Base-by-base conservation (phyloP, 2,888 invertebrate genomes). In the Zhengitettix transpicula region DNA sequence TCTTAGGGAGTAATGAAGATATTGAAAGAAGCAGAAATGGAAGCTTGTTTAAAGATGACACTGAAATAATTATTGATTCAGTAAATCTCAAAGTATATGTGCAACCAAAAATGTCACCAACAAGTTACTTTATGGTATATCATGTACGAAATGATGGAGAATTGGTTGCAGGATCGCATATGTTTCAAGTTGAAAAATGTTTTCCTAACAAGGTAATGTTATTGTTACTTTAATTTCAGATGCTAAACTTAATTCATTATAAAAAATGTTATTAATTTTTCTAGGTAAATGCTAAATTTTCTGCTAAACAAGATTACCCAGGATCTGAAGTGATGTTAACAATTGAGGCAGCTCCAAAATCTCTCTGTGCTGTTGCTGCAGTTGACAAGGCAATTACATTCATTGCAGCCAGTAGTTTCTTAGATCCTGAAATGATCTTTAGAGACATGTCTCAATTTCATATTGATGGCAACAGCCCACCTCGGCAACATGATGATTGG, bases 371-470 rank as follows among this genome's bases (percentile, higher is more conserved):
- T 11, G 67, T 81, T 17, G 77, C 80, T 1, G 77, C 78, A 1
- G 74, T 80, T 1, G 83, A 83, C 68, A 78, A 78, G 66, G 78
- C 81, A 59, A 75, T 77, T 0, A 73, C 72, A 52, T 76, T 79
- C 62, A 66, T 78, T n/a, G 66, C 68, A 0, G 65, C 65, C n/a
- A 59, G 57, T 14, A 56, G 60, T 52, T 55, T 62, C 12, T 60
- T 67, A 15, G 69, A 71, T 40, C 67, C 69, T 1, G 67, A 69
- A 11, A 65, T 65, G 15, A 66, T 69, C 0, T 74, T 74, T 58
- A 65, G 69, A 5, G 65, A 69, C 40, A 63, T 74, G 7, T 68
- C 69, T 60, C 67, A 67, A 41, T 73, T 72, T 58, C 71, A 71
- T 47, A 67, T 72, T 28, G 68, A 68, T 44, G 67, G 69, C 3